These are phyloP conservation scores for Mylabris phalerata DNA, from an alignment of 1,140 invertebrate genomes.

Conservation along the genomic window DNA sequence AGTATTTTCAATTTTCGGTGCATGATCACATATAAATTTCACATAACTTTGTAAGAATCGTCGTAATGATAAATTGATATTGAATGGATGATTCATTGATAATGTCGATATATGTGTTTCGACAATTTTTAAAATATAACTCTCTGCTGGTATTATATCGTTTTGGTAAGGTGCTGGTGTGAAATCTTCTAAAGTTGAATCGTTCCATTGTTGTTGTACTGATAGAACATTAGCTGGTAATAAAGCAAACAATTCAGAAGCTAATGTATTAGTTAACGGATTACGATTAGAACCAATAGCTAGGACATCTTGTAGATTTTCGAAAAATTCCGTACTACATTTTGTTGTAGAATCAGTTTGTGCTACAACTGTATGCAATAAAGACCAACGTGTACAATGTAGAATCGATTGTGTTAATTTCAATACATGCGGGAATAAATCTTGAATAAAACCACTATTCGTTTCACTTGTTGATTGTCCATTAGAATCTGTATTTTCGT, in stretches of 20 bases:
- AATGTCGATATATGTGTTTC: slow-evolving; percentile 51
- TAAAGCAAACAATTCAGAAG: slow-evolving; percentile 49
- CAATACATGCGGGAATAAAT: slow-evolving; percentile 56
- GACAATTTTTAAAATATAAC: slow-evolving; percentile 61
- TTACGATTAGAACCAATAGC: slow-evolving; percentile 51
- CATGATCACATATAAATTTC: slow-evolving; percentile 60
- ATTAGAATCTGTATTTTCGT: slow-evolving; percentile 6
- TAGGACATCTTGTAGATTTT: slow-evolving; percentile 51
- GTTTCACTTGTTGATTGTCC: slow-evolving; percentile 19
- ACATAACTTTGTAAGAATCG: slow-evolving; percentile 59
- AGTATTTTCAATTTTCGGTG: slow-evolving; percentile 48
- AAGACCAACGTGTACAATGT: slow-evolving; percentile 40
- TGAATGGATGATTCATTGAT: slow-evolving; percentile 52
- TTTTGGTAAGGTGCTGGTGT: slow-evolving; percentile 55
- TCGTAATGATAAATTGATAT: slow-evolving; percentile 61
- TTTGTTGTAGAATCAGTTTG: slow-evolving; percentile 43
- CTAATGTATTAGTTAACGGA: slow-evolving; percentile 45
- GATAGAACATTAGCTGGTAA: slow-evolving; percentile 52
- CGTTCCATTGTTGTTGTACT: slow-evolving; percentile 61
- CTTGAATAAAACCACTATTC: slow-evolving; percentile 39
- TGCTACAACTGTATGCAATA: slow-evolving; percentile 44
- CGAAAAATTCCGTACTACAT: slow-evolving; percentile 47
- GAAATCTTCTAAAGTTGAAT: slow-evolving; percentile 38
- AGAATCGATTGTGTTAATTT: slow-evolving; percentile 54
- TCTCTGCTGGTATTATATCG: slow-evolving; percentile 77